Conservation (phyloP, 2,797 vertebrate genomes). For the Ceryle rudis region DNA sequence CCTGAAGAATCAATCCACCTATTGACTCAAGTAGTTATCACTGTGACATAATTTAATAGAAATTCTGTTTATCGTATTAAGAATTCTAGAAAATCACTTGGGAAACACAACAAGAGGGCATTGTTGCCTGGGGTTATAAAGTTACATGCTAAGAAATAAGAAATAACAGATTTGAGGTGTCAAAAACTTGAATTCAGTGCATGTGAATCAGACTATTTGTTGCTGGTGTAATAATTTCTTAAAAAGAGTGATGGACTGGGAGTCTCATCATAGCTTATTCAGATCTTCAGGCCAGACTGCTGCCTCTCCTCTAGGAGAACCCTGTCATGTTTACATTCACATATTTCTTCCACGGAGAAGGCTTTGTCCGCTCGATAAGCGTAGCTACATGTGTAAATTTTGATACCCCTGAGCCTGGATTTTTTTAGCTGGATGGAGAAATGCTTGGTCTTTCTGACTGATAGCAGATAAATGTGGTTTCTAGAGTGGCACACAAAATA, state of each 20-base stretch:
- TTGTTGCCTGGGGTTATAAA: neutral
- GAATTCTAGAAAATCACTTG: neutral
- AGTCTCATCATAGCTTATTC: neutral
- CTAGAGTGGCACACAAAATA: neutral
- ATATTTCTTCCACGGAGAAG: neutral
- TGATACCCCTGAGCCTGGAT: neutral
- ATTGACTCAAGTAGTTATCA: neutral
- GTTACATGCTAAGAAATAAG: neutral
- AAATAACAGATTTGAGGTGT: neutral
- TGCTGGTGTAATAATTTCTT: neutral
- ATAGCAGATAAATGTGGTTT: neutral
- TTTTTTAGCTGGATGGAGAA: neutral
- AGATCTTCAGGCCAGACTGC: neutral
- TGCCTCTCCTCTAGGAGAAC: neutral
- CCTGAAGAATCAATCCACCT: neutral
- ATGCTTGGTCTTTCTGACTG: neutral
- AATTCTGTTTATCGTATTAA: neutral
- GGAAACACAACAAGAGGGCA: neutral
- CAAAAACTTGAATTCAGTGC: neutral
- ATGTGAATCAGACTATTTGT: accelerated
- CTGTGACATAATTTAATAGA: neutral
- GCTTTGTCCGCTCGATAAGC: neutral
- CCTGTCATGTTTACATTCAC: neutral
- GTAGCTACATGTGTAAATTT: neutral
- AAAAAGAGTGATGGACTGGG: neutral